Evolutionary conservation across 2,113 vertebrate species (phyloP).

Genomic region (Columbina picui): DNA sequence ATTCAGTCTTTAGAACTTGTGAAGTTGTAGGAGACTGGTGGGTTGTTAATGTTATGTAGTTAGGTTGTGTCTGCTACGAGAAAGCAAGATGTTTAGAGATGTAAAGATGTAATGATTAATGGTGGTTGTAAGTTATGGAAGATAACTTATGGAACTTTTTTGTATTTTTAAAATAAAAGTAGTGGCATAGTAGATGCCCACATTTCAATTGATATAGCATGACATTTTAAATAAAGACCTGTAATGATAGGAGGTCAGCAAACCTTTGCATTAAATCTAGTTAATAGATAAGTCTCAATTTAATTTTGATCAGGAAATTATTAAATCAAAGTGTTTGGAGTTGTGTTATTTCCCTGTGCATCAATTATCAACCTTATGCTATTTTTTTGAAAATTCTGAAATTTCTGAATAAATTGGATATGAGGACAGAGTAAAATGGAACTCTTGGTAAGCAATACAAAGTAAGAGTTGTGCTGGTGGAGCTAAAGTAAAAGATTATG

Average conservation of each 20-base stretch:
- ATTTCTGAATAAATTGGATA: not conserved
- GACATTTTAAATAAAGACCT: not conserved
- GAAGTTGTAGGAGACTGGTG: not conserved
- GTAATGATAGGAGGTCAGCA: not conserved
- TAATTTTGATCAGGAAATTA: not conserved
- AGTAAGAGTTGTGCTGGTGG: not conserved
- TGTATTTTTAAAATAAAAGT: not conserved
- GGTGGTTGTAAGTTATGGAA: not conserved
- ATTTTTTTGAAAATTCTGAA: not conserved
- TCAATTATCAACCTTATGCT: not conserved
- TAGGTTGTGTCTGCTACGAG: not conserved
- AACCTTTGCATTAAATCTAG: not conserved
- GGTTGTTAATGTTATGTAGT: not conserved
- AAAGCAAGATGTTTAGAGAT: not conserved
- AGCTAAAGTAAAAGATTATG: not conserved
- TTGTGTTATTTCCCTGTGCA: not conserved
- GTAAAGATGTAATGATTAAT: not conserved
- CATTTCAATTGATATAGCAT: not conserved
- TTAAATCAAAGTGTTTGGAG: not conserved
- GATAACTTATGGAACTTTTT: not conserved
- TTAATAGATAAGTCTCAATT: not conserved
- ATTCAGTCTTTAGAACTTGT: not conserved
- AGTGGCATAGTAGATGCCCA: not conserved
- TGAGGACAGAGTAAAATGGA: not conserved
- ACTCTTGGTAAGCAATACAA: not conserved